Conservation (phyloP, 2,888 invertebrate genomes). For the Autographa pulchrina region DNA sequence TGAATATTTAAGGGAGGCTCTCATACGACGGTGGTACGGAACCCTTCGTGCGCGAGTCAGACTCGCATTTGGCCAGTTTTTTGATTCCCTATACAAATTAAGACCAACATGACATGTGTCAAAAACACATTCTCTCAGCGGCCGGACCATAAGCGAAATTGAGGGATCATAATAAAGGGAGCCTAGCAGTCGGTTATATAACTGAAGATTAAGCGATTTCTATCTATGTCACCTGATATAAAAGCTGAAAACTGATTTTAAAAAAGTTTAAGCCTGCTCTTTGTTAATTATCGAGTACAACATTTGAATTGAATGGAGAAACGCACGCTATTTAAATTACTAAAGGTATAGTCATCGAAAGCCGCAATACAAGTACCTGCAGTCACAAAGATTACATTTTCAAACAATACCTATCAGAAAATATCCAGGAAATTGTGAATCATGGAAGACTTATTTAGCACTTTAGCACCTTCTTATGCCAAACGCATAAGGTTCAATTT, state of each 20-base stretch:
- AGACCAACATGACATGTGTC: too few relatives aligned
- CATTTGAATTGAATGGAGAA: slow-evolving; percentile 9
- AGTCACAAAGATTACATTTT: slow-evolving; percentile 35
- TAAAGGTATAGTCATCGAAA: slow-evolving; percentile 20
- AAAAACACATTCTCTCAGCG: too few relatives aligned
- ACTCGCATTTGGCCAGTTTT: too few relatives aligned
- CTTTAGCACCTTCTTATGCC: background rate
- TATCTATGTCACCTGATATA: too few relatives aligned
- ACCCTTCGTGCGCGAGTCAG: too few relatives aligned
- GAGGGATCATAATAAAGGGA: too few relatives aligned
- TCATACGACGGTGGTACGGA: too few relatives aligned
- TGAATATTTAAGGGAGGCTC: too few relatives aligned
- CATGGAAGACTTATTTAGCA: slow-evolving; percentile 46
- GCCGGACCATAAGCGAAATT: too few relatives aligned
- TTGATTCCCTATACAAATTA: too few relatives aligned
- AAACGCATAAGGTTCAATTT: slow-evolving; percentile 20
- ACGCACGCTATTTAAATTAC: slow-evolving; percentile 24
- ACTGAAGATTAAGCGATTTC: too few relatives aligned
- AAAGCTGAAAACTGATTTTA: background rate
- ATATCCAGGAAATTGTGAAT: slow-evolving; percentile 60
- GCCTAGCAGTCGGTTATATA: too few relatives aligned
- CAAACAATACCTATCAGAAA: slow-evolving; percentile 50
- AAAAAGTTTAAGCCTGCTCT: background rate
- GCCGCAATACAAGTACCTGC: slow-evolving; percentile 23
- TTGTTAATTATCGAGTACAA: background rate